Evolutionary conservation across 64 coral and sea anemone genomes (phyloP).

Genomic region (Astreopora myriophthalma): DNA sequence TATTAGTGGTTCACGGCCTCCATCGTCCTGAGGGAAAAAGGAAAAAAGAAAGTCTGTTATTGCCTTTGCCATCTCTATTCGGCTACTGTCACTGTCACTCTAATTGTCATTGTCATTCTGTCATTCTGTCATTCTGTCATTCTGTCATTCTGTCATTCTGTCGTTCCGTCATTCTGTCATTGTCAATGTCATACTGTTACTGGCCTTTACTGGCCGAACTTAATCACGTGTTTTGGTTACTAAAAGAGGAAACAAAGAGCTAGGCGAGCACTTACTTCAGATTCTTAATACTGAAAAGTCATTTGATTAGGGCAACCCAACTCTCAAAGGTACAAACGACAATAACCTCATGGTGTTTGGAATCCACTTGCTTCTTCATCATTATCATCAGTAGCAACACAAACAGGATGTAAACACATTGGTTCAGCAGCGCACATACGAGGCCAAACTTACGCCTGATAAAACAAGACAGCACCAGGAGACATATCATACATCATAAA

Average conservation of each 20-base stretch:
- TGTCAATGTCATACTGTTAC: too few relatives aligned
- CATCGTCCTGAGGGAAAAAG: neutral
- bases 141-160: too few relatives aligned
- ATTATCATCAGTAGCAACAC: slow-evolving; percentile 73
- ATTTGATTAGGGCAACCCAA: neutral
- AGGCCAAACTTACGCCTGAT: slow-evolving; percentile 91
- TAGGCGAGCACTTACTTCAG: too few relatives aligned
- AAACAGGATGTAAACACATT: slow-evolving; percentile 73
- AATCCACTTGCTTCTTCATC: slow-evolving; percentile 51
- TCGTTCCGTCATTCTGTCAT: too few relatives aligned
- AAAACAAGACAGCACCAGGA: neutral
- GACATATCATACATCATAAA: neutral
- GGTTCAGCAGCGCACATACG: slow-evolving; percentile 85
- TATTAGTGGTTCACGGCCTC: slow-evolving; percentile 63
- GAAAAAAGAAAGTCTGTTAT: neutral
- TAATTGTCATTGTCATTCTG: too few relatives aligned
- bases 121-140: too few relatives aligned
- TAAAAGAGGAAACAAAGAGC: too few relatives aligned
- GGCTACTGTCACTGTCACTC: too few relatives aligned
- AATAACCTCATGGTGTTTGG: neutral
- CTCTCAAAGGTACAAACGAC: neutral
- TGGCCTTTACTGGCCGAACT: too few relatives aligned
- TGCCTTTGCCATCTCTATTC: too few relatives aligned
- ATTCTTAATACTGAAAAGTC: neutral
- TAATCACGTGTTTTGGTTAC: too few relatives aligned